These are phyloP conservation scores for Ophioderma brevispina DNA, from an alignment of 35 echinoderm and acorn worm genomes.

Conservation along the genomic window DNA sequence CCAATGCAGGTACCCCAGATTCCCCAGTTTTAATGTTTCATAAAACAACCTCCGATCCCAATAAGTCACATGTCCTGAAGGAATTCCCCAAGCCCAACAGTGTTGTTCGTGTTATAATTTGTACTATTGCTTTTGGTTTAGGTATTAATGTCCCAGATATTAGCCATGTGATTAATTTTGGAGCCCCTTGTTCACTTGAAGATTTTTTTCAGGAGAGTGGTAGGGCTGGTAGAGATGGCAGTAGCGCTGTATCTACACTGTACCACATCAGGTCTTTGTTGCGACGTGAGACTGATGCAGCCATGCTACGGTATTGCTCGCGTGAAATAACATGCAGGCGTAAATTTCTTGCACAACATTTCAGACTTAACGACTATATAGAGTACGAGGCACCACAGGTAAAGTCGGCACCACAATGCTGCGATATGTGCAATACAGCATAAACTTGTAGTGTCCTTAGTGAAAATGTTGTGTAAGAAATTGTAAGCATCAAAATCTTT, in stretches of 20 bases:
- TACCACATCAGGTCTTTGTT: background rate
- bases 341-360: background rate
- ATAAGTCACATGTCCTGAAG: background rate
- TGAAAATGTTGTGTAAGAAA: background rate
- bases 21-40: background rate
- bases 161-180: background rate
- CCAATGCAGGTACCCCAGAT: background rate
- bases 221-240: background rate
- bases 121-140: slow-evolving; percentile 6
- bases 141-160: background rate
- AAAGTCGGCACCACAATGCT: background rate
- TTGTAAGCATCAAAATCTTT: no score
- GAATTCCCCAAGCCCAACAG: background rate
- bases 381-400: background rate
- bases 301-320: background rate
- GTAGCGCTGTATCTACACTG: background rate
- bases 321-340: background rate
- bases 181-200: background rate
- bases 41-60: background rate
- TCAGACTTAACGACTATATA: background rate
- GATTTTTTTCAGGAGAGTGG: background rate
- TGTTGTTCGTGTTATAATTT: background rate
- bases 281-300: background rate
- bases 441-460: background rate
- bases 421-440: background rate